Percentiles rank a stretch among this genome's conserved stretches.
Evolutionary conservation across 2,113 vertebrate species (phyloP).

Genomic region (Eonycteris spelaea): DNA sequence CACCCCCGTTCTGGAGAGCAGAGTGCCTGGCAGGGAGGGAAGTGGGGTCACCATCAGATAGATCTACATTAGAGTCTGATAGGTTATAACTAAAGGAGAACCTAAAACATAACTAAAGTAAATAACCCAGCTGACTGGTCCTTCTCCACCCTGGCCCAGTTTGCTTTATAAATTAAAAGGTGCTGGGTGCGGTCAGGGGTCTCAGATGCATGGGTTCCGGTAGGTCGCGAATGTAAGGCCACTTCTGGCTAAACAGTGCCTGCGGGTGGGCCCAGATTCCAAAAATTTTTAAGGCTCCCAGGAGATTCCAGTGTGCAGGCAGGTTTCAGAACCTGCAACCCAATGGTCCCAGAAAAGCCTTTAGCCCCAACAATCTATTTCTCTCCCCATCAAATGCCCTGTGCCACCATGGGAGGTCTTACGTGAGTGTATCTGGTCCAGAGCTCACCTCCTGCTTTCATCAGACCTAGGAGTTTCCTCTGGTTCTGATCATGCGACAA

Average conservation of each 20-base stretch:
- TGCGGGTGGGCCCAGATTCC: neutral
- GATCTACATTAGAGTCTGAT: neutral
- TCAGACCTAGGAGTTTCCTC: neutral
- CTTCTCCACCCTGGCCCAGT: neutral
- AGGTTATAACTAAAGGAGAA: neutral
- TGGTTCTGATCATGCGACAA: neutral
- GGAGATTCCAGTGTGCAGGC: neutral
- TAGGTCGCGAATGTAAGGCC: no score
- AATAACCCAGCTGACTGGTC: neutral
- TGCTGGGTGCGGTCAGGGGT: neutral
- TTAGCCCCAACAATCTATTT: neutral
- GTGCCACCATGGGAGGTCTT: accelerated
- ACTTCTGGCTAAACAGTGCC: neutral
- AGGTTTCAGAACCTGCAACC: neutral
- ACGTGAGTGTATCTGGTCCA: neutral
- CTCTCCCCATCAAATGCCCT: no score
- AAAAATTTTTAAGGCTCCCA: neutral
- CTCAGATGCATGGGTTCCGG: no score
- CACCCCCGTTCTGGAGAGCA: no score
- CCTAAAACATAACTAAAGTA: neutral
- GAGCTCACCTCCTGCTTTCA: neutral
- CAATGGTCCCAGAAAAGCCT: neutral
- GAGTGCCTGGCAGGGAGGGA: neutral
- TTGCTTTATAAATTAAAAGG: neutral
- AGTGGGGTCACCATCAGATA: neutral